Conservation (phyloP, 1,140 invertebrate species). For the Mactra quadrangularis region DNA sequence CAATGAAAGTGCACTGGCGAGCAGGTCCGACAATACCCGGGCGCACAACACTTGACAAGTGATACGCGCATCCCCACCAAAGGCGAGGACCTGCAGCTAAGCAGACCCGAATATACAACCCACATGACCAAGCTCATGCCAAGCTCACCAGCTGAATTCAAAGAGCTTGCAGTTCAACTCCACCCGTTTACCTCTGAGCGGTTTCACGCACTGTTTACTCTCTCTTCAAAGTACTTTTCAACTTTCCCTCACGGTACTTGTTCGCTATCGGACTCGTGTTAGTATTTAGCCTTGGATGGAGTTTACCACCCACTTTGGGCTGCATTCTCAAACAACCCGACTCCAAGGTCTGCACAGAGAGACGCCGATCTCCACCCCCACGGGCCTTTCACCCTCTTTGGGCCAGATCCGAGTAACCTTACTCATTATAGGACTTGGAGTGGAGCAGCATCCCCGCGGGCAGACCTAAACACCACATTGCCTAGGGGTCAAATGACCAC, state of each 20-base stretch:
- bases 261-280: slow-evolving; percentile 93
- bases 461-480: slow-evolving; percentile 80
- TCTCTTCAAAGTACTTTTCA: slow-evolving; percentile 95
- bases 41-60: background rate
- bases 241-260: slow-evolving; percentile 96
- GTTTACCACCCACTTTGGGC: slow-evolving; percentile 68
- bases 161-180: slow-evolving; percentile 78
- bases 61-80: slow-evolving; percentile 41
- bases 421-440: slow-evolving; percentile 82
- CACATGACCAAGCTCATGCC: no score
- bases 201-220: slow-evolving; percentile 94
- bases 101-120: slow-evolving; percentile 64
- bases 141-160: slow-evolving; percentile 83
- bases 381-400: slow-evolving; percentile 89
- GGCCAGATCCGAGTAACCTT: slow-evolving; percentile 86
- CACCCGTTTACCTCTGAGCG: slow-evolving; percentile 88
- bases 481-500: slow-evolving; percentile 12
- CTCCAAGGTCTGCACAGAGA: slow-evolving; percentile 85
- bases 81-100: slow-evolving; percentile 56
- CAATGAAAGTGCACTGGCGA: slow-evolving; percentile 56
- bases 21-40: background rate
- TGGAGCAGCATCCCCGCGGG: slow-evolving; percentile 88
- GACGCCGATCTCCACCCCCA: slow-evolving; percentile 91
- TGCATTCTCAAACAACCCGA: slow-evolving; percentile 90
- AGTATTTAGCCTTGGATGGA: slow-evolving; percentile 94